Evolutionary conservation across 2,113 vertebrate species (phyloP).

Genomic region (Prunella fulvescens): DNA sequence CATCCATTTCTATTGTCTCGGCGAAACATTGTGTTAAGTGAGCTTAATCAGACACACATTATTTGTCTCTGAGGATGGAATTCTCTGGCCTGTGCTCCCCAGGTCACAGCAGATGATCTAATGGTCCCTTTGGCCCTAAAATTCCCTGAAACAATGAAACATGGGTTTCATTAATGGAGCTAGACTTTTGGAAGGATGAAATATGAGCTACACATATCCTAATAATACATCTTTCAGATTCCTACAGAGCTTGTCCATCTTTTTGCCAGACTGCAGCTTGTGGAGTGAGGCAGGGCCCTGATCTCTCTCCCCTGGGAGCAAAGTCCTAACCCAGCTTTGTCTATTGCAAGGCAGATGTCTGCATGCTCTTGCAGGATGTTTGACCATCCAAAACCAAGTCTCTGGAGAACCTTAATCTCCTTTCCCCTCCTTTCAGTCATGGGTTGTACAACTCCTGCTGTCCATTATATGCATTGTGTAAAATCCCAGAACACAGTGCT

Average conservation of each 20-base stretch:
- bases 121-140: constrained; percentile 35
- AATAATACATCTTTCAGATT: constrained; percentile 1
- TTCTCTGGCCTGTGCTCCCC: neutral
- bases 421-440: neutral
- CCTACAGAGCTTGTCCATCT: neutral
- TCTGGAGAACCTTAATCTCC: neutral
- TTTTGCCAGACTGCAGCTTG: neutral
- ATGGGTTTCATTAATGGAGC: constrained; percentile 45
- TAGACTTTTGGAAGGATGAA: neutral
- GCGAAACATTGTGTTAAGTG: neutral
- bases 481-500: neutral
- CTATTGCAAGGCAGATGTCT: neutral
- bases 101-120: constrained; percentile 56
- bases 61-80: constrained; percentile 15
- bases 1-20: constrained; percentile 47
- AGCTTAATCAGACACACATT: constrained; percentile 54
- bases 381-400: neutral
- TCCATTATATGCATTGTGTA: fast-evolving
- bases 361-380: neutral
- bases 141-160: constrained; percentile 28
- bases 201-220: neutral
- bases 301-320: neutral
- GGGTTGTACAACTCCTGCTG: neutral
- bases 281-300: neutral
- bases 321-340: neutral